phyloP scores from a whole-genome alignment of 2,888 invertebrate species.

The Drosophila vallismaia region DNA sequence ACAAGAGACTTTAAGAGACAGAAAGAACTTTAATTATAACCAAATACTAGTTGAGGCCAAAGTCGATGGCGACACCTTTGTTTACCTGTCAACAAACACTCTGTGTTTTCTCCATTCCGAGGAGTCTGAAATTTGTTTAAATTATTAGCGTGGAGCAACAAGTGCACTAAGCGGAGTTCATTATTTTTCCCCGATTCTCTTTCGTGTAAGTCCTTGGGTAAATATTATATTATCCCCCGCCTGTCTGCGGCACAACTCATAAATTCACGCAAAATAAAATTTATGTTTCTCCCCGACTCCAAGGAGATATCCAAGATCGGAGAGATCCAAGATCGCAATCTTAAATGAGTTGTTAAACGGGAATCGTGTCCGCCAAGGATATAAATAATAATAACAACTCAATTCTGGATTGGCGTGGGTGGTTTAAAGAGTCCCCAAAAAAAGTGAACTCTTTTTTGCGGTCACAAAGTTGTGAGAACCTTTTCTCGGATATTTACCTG shows the following conservation, averaged over 20 bases:
- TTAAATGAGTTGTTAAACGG: constrained; percentile 77
- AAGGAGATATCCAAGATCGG: constrained; percentile 44
- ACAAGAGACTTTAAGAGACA: not conserved
- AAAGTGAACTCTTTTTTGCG: constrained; percentile 17
- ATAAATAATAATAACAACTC: constrained; percentile 71
- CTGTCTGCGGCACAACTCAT: constrained; percentile 61
- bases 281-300: constrained; percentile 45
- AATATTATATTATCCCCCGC: constrained; percentile 51
- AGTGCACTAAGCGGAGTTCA: constrained; percentile 51
- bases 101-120: constrained; percentile 40
- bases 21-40: constrained; percentile 72
- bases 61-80: constrained; percentile 54
- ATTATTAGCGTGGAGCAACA: constrained; percentile 63
- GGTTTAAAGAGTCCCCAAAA: constrained; percentile 12
- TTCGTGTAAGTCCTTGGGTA: constrained; percentile 69
- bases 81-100: constrained; percentile 20
- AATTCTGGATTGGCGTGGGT: constrained; percentile 49
- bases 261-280: constrained; percentile 76
- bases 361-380: constrained; percentile 34
- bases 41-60: constrained; percentile 57
- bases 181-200: constrained; percentile 35
- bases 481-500: constrained; percentile 31
- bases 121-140: constrained; percentile 65
- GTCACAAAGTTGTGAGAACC: constrained; percentile 6
- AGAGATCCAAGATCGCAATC: constrained; percentile 34